Base-by-base conservation (phyloP, 2,888 invertebrate genomes). In the Xylota sylvarum region DNA sequence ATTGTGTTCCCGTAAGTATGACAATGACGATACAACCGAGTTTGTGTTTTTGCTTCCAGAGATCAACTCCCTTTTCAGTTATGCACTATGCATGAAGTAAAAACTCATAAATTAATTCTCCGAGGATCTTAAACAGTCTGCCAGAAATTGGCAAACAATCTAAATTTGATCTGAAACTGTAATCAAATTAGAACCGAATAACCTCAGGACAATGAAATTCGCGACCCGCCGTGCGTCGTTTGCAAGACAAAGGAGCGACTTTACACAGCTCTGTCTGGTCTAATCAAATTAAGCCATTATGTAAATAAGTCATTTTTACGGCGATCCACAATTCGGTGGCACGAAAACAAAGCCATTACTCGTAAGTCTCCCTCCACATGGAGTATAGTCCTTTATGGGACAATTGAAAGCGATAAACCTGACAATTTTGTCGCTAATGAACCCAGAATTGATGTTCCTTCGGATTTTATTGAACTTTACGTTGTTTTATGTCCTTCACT, bases 381-480 rank as follows among this genome's bases (percentile, higher is more conserved):
- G 10, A 1, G 1, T 23, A 4, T 10, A 12, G n/a, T 35, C 14
- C 37, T 72, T 60, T 73, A 62, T 32, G 32, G 35, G n/a, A 9
- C 48, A 48, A 48, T 72, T 60, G 50, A 52, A 40, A 43, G 30
- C 27, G 23, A 32, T 78, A 60, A 69, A 70, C 32, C 43, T 46
- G 69, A 32, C 74, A 65, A 80, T 70, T 80, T 52, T 7, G 12
- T 23, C 37, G 30, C 80, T 76, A 76, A 85, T 76, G 74, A 80
- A 80, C 55, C 35, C 70, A 7, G 17, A 55, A 80, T 80, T 50
- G 64, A 65, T 65, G 69, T 55, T 37, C 1, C 23, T 58, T n/a
- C 0, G 17, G 12, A n/a, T 35, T 37, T 32, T 30, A 76, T 65
- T 73, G 78, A 80, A 80, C 40, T 23, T 48, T 6, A 67, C 14